phyloP scores from a whole-genome alignment of 2,113 vertebrate genomes.

The Colossoma macropomum region DNA sequence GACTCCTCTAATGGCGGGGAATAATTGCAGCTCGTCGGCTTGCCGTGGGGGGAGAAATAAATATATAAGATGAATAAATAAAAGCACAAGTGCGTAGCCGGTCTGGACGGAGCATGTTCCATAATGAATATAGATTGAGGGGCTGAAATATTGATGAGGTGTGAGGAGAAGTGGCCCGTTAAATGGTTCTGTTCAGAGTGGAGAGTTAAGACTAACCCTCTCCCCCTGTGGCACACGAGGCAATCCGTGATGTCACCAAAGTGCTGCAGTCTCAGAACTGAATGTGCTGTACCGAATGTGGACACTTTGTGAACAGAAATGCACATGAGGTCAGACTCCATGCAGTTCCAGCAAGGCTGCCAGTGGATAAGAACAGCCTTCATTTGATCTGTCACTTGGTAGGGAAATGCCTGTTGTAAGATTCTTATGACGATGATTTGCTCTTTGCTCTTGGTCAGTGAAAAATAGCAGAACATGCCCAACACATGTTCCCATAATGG shows the following conservation, averaged over 20 bases:
- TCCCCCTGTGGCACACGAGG: constrained; percentile 31
- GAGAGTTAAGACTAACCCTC: constrained; percentile 42
- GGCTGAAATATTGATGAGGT: constrained; percentile 80
- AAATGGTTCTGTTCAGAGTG: constrained; percentile 60
- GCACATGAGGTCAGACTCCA: too few species aligned
- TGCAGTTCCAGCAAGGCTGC: neutral
- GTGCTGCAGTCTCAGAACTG: constrained; percentile 10
- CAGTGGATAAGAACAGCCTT: neutral
- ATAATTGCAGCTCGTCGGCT: constrained; percentile 73
- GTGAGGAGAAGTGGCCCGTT: constrained; percentile 56
- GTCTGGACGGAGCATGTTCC: constrained; percentile 70
- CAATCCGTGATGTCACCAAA: constrained; percentile 42
- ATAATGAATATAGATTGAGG: constrained; percentile 82
- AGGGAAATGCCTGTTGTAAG: neutral
- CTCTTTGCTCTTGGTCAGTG: too few species aligned
- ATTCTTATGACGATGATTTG: neutral
- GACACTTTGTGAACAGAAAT: neutral
- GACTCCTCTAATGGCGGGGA: constrained; percentile 79
- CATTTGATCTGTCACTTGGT: neutral
- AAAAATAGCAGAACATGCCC: too few species aligned
- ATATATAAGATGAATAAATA: constrained; percentile 84
- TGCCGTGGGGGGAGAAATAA: constrained; percentile 75
- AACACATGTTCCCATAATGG: too few species aligned
- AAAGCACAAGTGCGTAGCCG: constrained; percentile 73
- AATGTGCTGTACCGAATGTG: neutral